A percentile compares a stretch with the other conserved stretches of the same genome.
phyloP scores from a whole-genome alignment of 1,140 invertebrate genomes.

The Contarinia nasturtii region DNA sequence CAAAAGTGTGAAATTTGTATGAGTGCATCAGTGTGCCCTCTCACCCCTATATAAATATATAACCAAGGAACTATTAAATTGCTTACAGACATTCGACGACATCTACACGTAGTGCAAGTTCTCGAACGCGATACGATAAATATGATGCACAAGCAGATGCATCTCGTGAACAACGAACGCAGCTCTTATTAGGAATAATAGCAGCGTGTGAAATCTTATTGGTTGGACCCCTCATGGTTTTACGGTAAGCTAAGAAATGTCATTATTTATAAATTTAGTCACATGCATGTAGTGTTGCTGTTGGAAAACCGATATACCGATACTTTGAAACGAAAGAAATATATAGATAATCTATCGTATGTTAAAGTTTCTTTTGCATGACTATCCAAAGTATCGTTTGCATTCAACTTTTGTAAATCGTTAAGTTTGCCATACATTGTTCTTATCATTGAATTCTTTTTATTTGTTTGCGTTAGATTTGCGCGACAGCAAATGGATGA shows the following conservation, averaged over 20 bases:
- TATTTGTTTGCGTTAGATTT: slow-evolving; percentile 15
- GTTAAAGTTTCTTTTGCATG: too few relatives aligned
- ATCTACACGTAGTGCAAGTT: slow-evolving; percentile 5
- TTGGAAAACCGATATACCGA: too few relatives aligned
- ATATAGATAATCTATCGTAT: too few relatives aligned
- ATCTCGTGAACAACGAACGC: slow-evolving; percentile 39
- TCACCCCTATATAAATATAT: too few relatives aligned
- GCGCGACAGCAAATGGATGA: slow-evolving; percentile 42
- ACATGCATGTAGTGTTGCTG: not conserved
- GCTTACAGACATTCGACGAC: slow-evolving; percentile 5
- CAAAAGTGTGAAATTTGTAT: too few relatives aligned
- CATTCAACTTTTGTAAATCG: too few relatives aligned
- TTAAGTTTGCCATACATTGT: too few relatives aligned
- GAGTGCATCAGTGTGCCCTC: too few relatives aligned
- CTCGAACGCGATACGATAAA: slow-evolving; percentile 20
- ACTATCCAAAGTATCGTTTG: too few relatives aligned
- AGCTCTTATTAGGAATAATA: slow-evolving; percentile 45
- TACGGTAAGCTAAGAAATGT: slow-evolving; percentile 23
- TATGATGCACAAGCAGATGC: slow-evolving; percentile 42
- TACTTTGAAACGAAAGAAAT: too few relatives aligned
- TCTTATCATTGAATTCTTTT: not conserved
- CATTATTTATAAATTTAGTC: slow-evolving; percentile 6
- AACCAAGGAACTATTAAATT: too few relatives aligned
- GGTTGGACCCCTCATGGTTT: slow-evolving; percentile 44
- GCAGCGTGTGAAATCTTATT: slow-evolving; percentile 42